Base-by-base conservation (phyloP, 1,140 invertebrate species). In the Zelostemma sp. region DNA sequence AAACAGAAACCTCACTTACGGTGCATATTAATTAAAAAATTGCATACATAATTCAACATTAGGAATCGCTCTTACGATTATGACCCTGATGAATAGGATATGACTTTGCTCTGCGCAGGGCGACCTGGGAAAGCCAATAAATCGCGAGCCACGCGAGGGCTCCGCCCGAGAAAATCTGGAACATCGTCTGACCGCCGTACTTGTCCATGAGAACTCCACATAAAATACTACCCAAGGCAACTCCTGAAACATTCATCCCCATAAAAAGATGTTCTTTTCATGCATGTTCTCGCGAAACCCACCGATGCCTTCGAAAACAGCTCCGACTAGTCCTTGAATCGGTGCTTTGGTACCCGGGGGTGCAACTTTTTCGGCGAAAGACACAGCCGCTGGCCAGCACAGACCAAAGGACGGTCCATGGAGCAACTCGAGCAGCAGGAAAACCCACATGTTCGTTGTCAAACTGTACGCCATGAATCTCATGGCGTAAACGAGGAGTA, bases 381-480 rank as follows among this genome's bases (percentile, higher is more conserved):
- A 93, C 6, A 94, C 91, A 91, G 97, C 95, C 6, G 94, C 91
- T 0, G 95, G 90, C 86, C 95, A 97, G 77, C 94, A 94, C 58
- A 97, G 86, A 8, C 95, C 95, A 78, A 94, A 94, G 0, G 95
- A 95, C 6, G 96, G 84, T 11, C 95, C 95, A 84, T 97, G 94
- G 5, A 95, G 83, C 53, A 95, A 79, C 83, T 97, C 96, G 21
- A 97, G 89, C 1, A 94, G 90, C 51, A 98, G 84, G 48, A 93
- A 89, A 80, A 88, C 89, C 94, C 95, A 96, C 0, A 93, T 90
- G 82, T 95, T 91, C 1, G 86, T 85, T 19, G 97, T 81, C 19
- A 93, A 80, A 3, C 95, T 96, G 79, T 97, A 97, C 1, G 92
- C 80, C 58, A 95, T 87, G 75, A 96, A 80, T 82, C 83, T 84